Evolutionary conservation across 2,797 vertebrate genomes (phyloP), one percentile per base, ranked within the genome.

Genomic region (Columba guinea): DNA sequence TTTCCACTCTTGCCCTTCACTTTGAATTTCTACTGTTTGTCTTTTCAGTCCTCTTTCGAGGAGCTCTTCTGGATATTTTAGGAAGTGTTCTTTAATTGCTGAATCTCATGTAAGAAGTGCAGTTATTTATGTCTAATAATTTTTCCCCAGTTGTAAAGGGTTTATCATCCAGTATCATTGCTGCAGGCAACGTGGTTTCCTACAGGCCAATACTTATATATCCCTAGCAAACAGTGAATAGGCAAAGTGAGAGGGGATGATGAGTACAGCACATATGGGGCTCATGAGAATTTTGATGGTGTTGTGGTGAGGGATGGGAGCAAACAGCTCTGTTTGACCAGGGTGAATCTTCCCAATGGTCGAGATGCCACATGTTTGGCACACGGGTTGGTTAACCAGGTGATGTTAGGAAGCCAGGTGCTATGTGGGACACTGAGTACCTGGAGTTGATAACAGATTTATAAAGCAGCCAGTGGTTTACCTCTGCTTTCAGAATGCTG

Each of bases 191-290:
- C 5, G 4, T 35, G 27, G 35, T 83, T 58, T 91, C n/a, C 79
- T 70, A 0, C 4, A 48, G 39, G 30, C 69, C 19, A 2, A 17
- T 81, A 0, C 30, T 68, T 69, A 21, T 28, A 1, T 76, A 3
- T 52, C 3, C 35, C 34, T 71, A 67, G 79, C 18, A 84, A 68
- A 28, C 1, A 8, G 41, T 2, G 1, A 65, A 13, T 4, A 51
- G n/a, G 30, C 20, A 35, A 52, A 69, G 34, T 3, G 5, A 6
- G 80, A 46, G 49, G 10, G 13, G 21, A 9, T 62, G 1, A 14
- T 22, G 49, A 46, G 35, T 44, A 3, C 27, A 59, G 82, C 49
- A 11, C 4, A 1, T 1, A 5, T 0, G 7, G 28, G 51, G 27
- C 41, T 84, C 46, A 30, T 21, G 4, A 37, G 34, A 62, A 26